Conservation (phyloP, 1,140 invertebrate genomes). For the Plectus sambesii region DNA sequence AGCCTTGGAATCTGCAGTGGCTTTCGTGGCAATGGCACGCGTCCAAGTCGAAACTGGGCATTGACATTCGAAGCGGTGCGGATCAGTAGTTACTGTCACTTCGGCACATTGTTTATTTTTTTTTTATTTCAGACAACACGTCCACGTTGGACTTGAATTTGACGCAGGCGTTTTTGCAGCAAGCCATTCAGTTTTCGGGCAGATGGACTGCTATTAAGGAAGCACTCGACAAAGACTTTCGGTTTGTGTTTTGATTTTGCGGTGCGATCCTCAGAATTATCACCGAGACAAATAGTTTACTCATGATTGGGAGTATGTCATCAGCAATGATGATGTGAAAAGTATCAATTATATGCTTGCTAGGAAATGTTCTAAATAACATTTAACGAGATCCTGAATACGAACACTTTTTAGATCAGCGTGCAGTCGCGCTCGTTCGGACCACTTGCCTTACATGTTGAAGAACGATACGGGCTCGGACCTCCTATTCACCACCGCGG, state of each 20-base stretch:
- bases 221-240: constrained; percentile 9
- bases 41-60: too few relatives aligned
- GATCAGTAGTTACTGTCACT: too few relatives aligned
- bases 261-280: too few relatives aligned
- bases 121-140: too few relatives aligned
- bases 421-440: constrained; percentile 15
- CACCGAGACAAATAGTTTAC: constrained; percentile 14
- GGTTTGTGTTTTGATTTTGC: too few relatives aligned
- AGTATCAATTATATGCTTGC: too few relatives aligned
- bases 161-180: constrained; percentile 37
- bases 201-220: constrained; percentile 21
- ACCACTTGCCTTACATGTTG: constrained; percentile 33
- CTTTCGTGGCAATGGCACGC: too few relatives aligned
- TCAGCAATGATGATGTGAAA: constrained; percentile 7
- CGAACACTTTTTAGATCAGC: constrained; percentile 7
- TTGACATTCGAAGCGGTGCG: too few relatives aligned
- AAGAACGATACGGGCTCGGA: constrained; percentile 28
- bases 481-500: constrained; percentile 26
- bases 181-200: constrained; percentile 24
- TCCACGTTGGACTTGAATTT: constrained; percentile 37
- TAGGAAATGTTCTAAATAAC: too few relatives aligned
- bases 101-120: too few relatives aligned
- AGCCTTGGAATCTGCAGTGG: constrained; percentile 64
- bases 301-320: neutral
- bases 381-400: too few relatives aligned